Conservation (phyloP, 1,140 invertebrate genomes). For the Drosophila subpulchrella region DNA sequence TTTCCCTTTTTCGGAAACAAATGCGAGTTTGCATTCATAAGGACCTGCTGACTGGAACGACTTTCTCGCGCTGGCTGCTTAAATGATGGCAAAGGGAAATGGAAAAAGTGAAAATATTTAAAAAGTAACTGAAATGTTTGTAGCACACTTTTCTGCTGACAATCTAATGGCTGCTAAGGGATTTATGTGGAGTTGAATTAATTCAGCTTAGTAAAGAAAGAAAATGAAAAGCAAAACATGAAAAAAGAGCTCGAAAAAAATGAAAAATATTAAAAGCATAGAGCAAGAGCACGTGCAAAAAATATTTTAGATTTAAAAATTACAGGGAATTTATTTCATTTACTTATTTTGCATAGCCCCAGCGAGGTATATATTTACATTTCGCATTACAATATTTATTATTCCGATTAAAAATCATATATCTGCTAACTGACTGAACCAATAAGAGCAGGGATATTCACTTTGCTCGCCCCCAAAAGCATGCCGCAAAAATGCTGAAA, state of each 20-base stretch:
- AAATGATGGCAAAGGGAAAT: conserved; percentile 27
- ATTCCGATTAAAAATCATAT: conserved; percentile 28
- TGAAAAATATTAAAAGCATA: no score
- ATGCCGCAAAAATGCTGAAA: conserved; percentile 30
- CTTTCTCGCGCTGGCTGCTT: conserved; percentile 8
- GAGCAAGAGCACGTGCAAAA: not conserved
- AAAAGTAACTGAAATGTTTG: conserved; percentile 4
- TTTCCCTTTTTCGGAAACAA: conserved; percentile 47
- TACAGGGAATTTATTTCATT: no score
- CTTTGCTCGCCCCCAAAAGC: conserved; percentile 8
- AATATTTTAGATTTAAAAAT: not conserved
- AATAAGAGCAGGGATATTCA: conserved; percentile 15
- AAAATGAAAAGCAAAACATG: not conserved
- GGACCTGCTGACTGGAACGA: conserved; percentile 27
- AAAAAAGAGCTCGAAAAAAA: no score
- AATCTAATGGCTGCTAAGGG: conserved; percentile 1
- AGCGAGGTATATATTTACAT: not conserved
- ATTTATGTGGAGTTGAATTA: conserved; percentile 9
- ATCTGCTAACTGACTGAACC: conserved; percentile 6
- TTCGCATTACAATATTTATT: conserved; percentile 17
- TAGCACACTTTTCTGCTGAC: conserved; percentile 12
- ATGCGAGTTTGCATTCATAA: conserved; percentile 27
- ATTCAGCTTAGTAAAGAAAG: conserved; percentile 1
- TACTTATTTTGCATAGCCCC: not conserved
- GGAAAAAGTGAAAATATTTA: conserved; percentile 14